These are phyloP conservation scores for Melanogrammus aeglefinus DNA, from an alignment of 2,797 vertebrate genomes.

Conservation along the genomic window DNA sequence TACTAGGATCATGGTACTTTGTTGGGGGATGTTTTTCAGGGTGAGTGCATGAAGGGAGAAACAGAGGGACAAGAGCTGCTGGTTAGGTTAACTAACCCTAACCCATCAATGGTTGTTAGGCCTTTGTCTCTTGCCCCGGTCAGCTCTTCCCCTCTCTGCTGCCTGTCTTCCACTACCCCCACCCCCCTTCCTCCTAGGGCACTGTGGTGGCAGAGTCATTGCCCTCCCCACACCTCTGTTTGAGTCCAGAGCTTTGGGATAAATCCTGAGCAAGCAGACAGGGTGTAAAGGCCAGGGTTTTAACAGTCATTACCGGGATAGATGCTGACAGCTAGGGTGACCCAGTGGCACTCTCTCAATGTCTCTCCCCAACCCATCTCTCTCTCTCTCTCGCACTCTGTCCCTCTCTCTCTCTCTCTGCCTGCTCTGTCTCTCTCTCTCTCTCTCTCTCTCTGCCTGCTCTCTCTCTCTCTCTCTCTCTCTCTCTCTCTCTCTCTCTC, in stretches of 20 bases:
- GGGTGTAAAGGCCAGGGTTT: conserved; percentile 62
- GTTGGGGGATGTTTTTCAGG: too few relatives aligned
- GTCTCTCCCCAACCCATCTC: conserved; percentile 5
- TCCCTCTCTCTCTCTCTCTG: conserved; percentile 5
- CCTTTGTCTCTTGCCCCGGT: not conserved
- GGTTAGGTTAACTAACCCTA: too few relatives aligned
- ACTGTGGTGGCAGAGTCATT: conserved; percentile 19
- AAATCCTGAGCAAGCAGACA: conserved; percentile 58
- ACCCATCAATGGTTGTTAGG: too few relatives aligned
- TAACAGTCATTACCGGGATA: conserved; percentile 67
- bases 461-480: conserved; percentile 7
- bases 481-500: conserved; percentile 7
- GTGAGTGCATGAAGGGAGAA: too few relatives aligned
- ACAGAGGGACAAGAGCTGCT: too few relatives aligned
- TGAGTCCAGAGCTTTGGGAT: conserved; percentile 42
- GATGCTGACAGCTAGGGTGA: conserved; percentile 58
- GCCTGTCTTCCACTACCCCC: not conserved
- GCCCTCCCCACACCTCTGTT: conserved; percentile 26
- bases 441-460: conserved; percentile 3
- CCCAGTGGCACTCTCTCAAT: conserved; percentile 19
- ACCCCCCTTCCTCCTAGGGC: conserved; percentile 17
- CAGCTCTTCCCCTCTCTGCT: not conserved
- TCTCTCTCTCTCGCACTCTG: conserved; percentile 7
- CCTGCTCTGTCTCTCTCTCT: not conserved
- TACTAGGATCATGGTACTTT: too few relatives aligned